Evolutionary conservation across 1,140 invertebrate species (phyloP).

Genomic region (Luehdorfia chinensis): DNA sequence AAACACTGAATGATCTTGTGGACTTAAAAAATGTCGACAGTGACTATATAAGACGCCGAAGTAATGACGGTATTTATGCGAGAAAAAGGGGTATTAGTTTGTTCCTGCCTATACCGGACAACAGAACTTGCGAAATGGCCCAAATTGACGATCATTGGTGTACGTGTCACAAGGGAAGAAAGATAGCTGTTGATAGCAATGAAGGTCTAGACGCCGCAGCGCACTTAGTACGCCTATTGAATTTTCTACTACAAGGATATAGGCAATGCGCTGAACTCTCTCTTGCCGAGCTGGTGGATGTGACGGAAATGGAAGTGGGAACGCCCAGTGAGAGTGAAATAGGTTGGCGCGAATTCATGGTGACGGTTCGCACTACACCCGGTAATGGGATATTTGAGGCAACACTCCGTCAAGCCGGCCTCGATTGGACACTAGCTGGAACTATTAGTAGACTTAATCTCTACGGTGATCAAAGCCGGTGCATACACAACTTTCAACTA

Average conservation of each 20-base stretch:
- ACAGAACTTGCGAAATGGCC: constrained; percentile 85
- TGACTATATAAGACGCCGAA: constrained; percentile 34
- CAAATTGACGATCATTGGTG: constrained; percentile 89
- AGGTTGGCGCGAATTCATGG: constrained; percentile 79
- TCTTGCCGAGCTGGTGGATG: constrained; percentile 77
- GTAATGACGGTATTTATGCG: constrained; percentile 24
- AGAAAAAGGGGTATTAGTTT: constrained; percentile 82
- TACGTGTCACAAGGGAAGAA: constrained; percentile 82
- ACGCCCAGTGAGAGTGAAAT: constrained; percentile 43
- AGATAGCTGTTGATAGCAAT: constrained; percentile 64
- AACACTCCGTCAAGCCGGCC: constrained; percentile 77
- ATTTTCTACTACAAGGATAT: constrained; percentile 79
- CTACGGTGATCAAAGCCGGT: constrained; percentile 87
- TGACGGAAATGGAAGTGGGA: constrained; percentile 61
- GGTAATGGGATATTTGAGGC: constrained; percentile 86
- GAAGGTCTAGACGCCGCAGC: constrained; percentile 71
- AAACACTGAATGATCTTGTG: constrained; percentile 74
- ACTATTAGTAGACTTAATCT: constrained; percentile 87
- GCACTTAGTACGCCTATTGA: constrained; percentile 80
- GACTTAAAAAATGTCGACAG: constrained; percentile 40
- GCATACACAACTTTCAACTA: constrained; percentile 84
- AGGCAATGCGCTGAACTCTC: constrained; percentile 79
- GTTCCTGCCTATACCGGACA: constrained; percentile 82
- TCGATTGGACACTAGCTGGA: constrained; percentile 76
- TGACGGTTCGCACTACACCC: constrained; percentile 82